phyloP scores from a whole-genome alignment of 1,140 invertebrate genomes.

The Tetragonula clypearis region DNA sequence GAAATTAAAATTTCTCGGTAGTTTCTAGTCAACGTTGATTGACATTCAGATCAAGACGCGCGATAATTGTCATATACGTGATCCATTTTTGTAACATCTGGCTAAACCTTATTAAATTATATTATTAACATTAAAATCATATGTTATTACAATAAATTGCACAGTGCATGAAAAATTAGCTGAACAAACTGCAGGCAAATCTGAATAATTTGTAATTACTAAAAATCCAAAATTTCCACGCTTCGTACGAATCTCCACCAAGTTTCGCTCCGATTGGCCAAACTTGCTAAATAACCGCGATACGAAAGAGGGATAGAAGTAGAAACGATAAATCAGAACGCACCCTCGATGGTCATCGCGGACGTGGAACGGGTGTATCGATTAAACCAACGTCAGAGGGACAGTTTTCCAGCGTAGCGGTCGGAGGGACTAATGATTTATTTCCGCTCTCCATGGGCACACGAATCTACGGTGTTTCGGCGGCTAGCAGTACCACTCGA shows the following conservation, averaged over 20 bases:
- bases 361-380: slow-evolving; percentile 60
- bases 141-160: too few relatives aligned
- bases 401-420: slow-evolving; percentile 52
- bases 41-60: background rate
- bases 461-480: slow-evolving; percentile 72
- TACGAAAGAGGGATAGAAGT: too few relatives aligned
- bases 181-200: too few relatives aligned
- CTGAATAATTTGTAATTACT: too few relatives aligned
- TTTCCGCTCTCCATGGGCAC: slow-evolving; percentile 65
- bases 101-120: too few relatives aligned
- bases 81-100: background rate
- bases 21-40: background rate
- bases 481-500: slow-evolving; percentile 79
- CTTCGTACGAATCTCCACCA: too few relatives aligned
- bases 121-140: too few relatives aligned
- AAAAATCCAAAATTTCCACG: too few relatives aligned
- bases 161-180: too few relatives aligned
- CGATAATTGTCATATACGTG: background rate
- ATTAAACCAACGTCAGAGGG: slow-evolving; percentile 67
- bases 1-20: slow-evolving; percentile 5
- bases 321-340: background rate
- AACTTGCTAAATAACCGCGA: background rate
- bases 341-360: background rate
- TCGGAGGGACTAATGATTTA: slow-evolving; percentile 73
- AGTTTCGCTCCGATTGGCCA: too few relatives aligned